Evolutionary conservation across 2,888 invertebrate species (phyloP), one percentile per base, ranked within the genome.

Genomic region (Piscicola geometra): DNA sequence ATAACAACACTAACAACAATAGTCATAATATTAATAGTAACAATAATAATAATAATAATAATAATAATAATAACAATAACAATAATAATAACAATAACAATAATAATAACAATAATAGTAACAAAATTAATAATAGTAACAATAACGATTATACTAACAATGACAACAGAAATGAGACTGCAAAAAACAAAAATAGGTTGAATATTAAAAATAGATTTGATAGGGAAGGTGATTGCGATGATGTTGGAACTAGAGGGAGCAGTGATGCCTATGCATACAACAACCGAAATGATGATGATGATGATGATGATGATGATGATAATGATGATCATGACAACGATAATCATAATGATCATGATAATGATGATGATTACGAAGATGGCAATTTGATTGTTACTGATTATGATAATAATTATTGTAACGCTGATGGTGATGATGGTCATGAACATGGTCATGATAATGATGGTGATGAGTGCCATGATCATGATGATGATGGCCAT

Each of bases 1-100:
- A 47, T 41, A 36, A 28, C n/a, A 30, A 71, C 41, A 71, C 35
- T 71, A 71, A 71, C 41, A 71, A 41, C 41, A 71, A 71, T 71
- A 71, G 41, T 71, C 35, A 71, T 71, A 71, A 33, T 47, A 33
- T 41, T 71, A 41, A 36, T 71, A 41, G 41, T 71, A 41, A 47
- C n/a, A 33, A 36, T 36, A 41, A 71, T 41, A 67, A 35, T 21
- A 25, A 25, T 32, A 71, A 36, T 33, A 32, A 5, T 9, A 71
- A 36, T 33, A 36, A 28, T 28, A 12, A 56, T 25, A 21, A 25
- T 56, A 56, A 56, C n/a, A 25, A 18, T 15, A 56, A 25, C 21
- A 21, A 3, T 15, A 21, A 18, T 25, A 56, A 25, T 18, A 56
- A 25, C n/a, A 56, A 21, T 25, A 56, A 21, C n/a, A 56, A 25